Evolutionary conservation across 2,113 vertebrate species (phyloP).

Genomic region (Clarias macrocephalus): DNA sequence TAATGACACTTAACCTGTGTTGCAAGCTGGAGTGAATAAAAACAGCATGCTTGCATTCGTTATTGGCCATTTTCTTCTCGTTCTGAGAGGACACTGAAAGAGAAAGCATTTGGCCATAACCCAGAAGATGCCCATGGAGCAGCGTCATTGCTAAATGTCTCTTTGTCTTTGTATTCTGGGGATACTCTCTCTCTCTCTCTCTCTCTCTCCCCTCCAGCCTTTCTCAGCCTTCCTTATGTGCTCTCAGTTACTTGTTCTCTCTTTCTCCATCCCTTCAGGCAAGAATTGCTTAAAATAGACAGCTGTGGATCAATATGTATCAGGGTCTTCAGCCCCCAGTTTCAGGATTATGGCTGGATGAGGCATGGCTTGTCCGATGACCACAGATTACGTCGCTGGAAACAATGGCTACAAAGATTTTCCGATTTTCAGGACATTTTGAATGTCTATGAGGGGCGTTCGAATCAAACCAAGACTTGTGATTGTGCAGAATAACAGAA

Average conservation of each 20-base stretch:
- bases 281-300: slow-evolving; percentile 46
- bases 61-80: slow-evolving; percentile 9
- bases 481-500: too few species aligned
- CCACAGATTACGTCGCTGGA: background rate
- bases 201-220: background rate
- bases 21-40: slow-evolving; percentile 1
- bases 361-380: background rate
- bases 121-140: slow-evolving; percentile 34
- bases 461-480: too few species aligned
- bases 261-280: slow-evolving; percentile 43
- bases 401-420: background rate
- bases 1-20: background rate
- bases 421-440: background rate
- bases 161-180: slow-evolving; percentile 47
- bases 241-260: slow-evolving; percentile 40
- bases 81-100: slow-evolving; percentile 3
- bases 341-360: slow-evolving; percentile 21
- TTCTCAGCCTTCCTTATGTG: slow-evolving; percentile 23
- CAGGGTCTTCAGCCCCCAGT: slow-evolving; percentile 19
- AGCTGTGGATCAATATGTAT: slow-evolving; percentile 44
- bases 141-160: slow-evolving; percentile 27
- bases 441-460: too few species aligned
- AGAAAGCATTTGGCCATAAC: slow-evolving; percentile 28
- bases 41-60: slow-evolving; percentile 11
- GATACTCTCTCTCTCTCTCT: slow-evolving; percentile 53